Conservation (phyloP, 2,113 vertebrate species). For the Corythornis madagascariensis region DNA sequence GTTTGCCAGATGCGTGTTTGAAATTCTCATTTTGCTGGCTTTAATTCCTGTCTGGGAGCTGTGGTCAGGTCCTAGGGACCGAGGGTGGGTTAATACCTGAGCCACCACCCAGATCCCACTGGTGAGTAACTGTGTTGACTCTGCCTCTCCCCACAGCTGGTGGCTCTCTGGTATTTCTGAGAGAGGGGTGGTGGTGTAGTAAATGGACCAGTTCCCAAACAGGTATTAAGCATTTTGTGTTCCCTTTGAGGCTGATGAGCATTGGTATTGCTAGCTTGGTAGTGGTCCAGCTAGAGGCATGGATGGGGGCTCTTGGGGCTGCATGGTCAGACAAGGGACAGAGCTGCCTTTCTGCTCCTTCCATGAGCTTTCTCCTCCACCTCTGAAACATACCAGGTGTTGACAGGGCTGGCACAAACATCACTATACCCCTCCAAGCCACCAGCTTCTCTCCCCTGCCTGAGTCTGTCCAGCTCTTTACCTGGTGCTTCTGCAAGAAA, state of each 20-base stretch:
- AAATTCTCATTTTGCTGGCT: constrained; percentile 46
- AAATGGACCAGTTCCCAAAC: not conserved
- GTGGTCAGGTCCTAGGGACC: not conserved
- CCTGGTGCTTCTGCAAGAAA: not conserved
- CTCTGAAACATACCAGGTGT: accelerated
- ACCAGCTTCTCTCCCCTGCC: not conserved
- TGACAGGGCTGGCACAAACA: not conserved
- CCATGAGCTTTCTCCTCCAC: not conserved
- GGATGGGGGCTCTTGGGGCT: not conserved
- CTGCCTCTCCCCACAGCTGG: accelerated
- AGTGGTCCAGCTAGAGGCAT: not conserved
- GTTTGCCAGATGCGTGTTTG: not conserved
- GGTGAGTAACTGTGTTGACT: not conserved
- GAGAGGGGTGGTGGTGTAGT: not conserved
- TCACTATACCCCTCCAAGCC: accelerated
- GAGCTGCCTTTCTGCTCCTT: not conserved
- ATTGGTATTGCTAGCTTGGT: not conserved
- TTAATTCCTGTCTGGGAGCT: constrained; percentile 35
- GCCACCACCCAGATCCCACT: accelerated
- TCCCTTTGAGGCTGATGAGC: not conserved
- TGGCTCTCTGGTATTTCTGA: accelerated
- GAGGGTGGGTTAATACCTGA: not conserved
- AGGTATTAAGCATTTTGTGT: not conserved
- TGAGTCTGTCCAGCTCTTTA: not conserved
- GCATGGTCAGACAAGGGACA: accelerated